These are phyloP conservation scores for Hoplostethus atlanticus DNA, from an alignment of 2,797 vertebrate genomes.

Conservation along the genomic window DNA sequence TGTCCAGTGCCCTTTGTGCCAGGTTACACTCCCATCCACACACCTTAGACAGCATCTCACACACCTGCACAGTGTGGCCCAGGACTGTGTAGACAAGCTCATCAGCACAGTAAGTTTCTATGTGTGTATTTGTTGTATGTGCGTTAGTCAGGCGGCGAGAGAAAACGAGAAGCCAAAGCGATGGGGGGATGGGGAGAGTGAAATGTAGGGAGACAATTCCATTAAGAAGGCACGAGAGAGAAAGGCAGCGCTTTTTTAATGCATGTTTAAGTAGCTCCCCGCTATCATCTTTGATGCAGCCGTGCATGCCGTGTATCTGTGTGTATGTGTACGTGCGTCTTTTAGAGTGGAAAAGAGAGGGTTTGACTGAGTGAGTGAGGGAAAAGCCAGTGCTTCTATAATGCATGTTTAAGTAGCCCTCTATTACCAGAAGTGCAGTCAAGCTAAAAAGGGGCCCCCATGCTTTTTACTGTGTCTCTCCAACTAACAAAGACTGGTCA, in stretches of 20 bases:
- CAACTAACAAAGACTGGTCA: constrained; percentile 86
- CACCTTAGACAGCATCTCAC: constrained; percentile 94
- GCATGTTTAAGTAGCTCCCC: constrained; percentile 84
- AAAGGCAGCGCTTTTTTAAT: constrained; percentile 82
- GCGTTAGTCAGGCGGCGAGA: constrained; percentile 63
- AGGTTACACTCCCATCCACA: constrained; percentile 84
- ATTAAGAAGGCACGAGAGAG: constrained; percentile 84
- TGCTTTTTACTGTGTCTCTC: constrained; percentile 85
- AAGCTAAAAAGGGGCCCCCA: constrained; percentile 83
- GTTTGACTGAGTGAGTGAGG: constrained; percentile 82
- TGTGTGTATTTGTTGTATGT: constrained; percentile 72
- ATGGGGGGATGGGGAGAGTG: constrained; percentile 72
- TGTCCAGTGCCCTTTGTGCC: constrained; percentile 96
- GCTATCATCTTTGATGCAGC: constrained; percentile 83
- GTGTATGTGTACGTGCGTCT: constrained; percentile 54
- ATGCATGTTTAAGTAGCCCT: constrained; percentile 86
- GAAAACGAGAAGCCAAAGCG: constrained; percentile 69
- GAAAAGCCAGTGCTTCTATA: constrained; percentile 84
- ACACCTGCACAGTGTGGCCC: constrained; percentile 95
- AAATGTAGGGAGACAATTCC: constrained; percentile 84
- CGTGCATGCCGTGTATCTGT: constrained; percentile 70
- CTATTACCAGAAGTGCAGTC: constrained; percentile 86
- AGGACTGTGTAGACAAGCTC: constrained; percentile 98
- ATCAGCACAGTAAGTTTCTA: constrained; percentile 91
- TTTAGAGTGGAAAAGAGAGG: constrained; percentile 74